Percentiles rank a stretch among this genome's conserved stretches.
phyloP scores from a whole-genome alignment of 2,888 invertebrate species.

The Cataglyphis altisquamis region DNA sequence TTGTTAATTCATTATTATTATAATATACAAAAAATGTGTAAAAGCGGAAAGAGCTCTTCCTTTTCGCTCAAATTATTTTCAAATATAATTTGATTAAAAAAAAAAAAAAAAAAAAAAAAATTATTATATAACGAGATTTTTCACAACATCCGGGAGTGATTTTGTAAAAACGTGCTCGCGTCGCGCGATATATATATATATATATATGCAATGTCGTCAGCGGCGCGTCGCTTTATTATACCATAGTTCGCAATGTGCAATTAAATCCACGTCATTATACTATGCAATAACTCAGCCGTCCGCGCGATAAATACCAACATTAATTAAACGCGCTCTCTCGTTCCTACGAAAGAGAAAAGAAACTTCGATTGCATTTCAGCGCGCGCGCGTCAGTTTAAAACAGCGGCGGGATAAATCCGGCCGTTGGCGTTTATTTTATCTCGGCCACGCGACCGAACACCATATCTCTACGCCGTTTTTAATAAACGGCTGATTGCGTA shows the following conservation, averaged over 20 bases:
- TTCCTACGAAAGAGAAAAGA: background rate
- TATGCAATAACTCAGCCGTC: slow-evolving; percentile 38
- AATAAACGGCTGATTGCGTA: slow-evolving; percentile 44
- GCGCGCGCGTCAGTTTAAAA: slow-evolving; percentile 20
- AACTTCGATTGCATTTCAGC: slow-evolving; percentile 29
- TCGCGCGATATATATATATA: background rate
- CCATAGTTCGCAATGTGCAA: slow-evolving; percentile 47
- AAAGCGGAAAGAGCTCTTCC: background rate
- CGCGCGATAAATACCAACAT: slow-evolving; percentile 48
- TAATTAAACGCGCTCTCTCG: slow-evolving; percentile 38
- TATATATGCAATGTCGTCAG: background rate
- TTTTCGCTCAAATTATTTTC: background rate
- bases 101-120: background rate
- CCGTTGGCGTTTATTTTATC: slow-evolving; percentile 36
- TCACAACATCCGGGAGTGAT: slow-evolving; percentile 4
- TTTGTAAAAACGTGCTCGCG: slow-evolving; percentile 26
- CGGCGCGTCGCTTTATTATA: slow-evolving; percentile 44
- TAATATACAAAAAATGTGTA: background rate
- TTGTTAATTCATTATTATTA: slow-evolving; percentile 23
- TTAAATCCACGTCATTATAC: slow-evolving; percentile 49
- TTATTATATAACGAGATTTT: background rate
- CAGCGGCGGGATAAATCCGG: slow-evolving; percentile 7
- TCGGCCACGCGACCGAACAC: background rate
- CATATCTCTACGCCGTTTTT: slow-evolving; percentile 30
- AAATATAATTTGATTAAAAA: background rate